phyloP scores from a whole-genome alignment of 2,888 invertebrate species.

The Abrostola tripartita region DNA sequence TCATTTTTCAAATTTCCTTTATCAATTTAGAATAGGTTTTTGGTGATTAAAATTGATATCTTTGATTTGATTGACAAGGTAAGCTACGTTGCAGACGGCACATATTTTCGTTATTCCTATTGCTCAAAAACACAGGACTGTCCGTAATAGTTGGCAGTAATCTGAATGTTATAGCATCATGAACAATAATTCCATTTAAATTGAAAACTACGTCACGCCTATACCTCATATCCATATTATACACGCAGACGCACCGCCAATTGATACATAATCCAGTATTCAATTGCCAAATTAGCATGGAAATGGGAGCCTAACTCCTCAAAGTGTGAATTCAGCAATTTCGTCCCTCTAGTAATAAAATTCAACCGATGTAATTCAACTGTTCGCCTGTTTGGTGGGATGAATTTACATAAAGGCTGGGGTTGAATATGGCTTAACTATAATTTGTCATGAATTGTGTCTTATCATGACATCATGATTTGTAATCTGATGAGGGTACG shows the following conservation, averaged over 20 bases:
- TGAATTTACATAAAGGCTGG: constrained; percentile 6
- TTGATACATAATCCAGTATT: constrained; percentile 31
- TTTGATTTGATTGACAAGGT: too few species aligned
- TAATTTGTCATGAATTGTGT: too few species aligned
- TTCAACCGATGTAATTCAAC: constrained; percentile 15
- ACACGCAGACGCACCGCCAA: constrained; percentile 1
- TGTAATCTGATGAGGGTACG: too few species aligned
- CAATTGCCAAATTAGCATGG: constrained; percentile 38
- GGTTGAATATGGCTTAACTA: not conserved
- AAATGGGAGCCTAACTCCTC: constrained; percentile 18
- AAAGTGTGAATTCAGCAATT: constrained; percentile 23
- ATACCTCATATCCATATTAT: not conserved
- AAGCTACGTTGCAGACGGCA: too few species aligned
- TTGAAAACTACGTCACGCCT: not conserved
- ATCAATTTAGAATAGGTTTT: too few species aligned
- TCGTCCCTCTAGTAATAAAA: constrained; percentile 7
- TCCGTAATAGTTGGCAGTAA: too few species aligned
- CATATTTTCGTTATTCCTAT: too few species aligned
- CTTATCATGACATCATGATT: too few species aligned
- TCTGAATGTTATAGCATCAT: too few species aligned
- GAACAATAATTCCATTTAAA: not conserved
- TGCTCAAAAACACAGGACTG: too few species aligned
- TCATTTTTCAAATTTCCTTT: too few species aligned
- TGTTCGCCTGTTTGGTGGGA: not conserved
- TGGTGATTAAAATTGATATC: too few species aligned